phyloP scores from a whole-genome alignment of 2,888 invertebrate species.

The Oscheius sp. region DNA sequence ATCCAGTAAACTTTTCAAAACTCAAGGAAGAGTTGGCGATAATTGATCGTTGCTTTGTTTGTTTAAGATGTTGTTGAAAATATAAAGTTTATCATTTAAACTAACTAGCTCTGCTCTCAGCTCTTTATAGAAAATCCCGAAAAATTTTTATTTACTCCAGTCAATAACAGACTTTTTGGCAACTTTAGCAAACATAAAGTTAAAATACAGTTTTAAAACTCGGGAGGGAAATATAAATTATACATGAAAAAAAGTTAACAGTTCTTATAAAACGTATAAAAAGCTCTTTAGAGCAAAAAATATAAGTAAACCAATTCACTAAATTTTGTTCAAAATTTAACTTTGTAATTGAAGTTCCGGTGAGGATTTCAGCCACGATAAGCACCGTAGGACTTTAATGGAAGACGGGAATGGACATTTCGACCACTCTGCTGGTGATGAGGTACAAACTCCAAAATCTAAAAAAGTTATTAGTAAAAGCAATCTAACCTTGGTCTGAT shows the following conservation, averaged over 20 bases:
- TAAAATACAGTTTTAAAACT: conserved; percentile 6
- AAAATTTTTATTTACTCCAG: too few species aligned
- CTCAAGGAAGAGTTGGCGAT: conserved; percentile 61
- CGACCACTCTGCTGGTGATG: background rate
- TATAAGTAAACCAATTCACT: conserved; percentile 7
- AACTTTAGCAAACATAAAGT: too few species aligned
- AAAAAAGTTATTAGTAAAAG: background rate
- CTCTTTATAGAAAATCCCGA: too few species aligned
- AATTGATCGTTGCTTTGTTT: conserved; percentile 30
- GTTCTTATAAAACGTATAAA: background rate
- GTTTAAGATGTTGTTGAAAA: conserved; percentile 16
- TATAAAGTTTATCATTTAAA: background rate
- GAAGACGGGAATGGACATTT: background rate
- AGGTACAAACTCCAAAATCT: background rate
- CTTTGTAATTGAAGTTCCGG: background rate
- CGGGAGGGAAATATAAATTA: background rate
- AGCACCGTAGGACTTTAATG: background rate
- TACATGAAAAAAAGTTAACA: background rate
- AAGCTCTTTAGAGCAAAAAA: background rate
- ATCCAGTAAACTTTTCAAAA: conserved; percentile 66
- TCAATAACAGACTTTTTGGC: too few species aligned
- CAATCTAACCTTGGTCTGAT: conserved; percentile 33
- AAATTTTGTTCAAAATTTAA: background rate
- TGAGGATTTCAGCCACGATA: conserved; percentile 1
- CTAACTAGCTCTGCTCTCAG: too few species aligned